Percentiles rank a stretch among this genome's conserved stretches.
Evolutionary conservation across 1,140 invertebrate species (phyloP).

Genomic region (Listronotus oregonensis): DNA sequence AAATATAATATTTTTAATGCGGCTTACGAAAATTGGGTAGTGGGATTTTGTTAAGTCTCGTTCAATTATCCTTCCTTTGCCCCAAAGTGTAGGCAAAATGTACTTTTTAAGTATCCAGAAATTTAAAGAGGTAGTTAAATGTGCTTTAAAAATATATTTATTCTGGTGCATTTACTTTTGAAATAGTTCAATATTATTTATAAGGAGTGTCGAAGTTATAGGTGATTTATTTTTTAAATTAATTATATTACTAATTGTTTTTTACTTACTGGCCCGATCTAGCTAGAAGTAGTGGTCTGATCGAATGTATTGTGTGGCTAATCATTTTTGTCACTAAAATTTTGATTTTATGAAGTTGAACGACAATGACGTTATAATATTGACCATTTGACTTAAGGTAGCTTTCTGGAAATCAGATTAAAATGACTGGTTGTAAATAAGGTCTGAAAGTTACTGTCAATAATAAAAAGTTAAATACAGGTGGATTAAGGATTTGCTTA

Average conservation of each 20-base stretch:
- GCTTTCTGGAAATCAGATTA: neutral
- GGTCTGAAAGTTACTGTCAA: too few relatives aligned
- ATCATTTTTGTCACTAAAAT: slow-evolving; percentile 33
- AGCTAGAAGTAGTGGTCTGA: slow-evolving; percentile 3
- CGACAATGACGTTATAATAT: slow-evolving; percentile 15
- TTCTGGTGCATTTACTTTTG: neutral
- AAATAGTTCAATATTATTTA: neutral
- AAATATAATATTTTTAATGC: too few relatives aligned
- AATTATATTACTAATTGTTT: neutral
- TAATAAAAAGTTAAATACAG: too few relatives aligned
- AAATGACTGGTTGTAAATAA: too few relatives aligned
- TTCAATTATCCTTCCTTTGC: too few relatives aligned
- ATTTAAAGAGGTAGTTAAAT: too few relatives aligned
- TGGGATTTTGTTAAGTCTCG: too few relatives aligned
- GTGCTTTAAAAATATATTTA: neutral
- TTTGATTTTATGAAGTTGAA: slow-evolving; percentile 16
- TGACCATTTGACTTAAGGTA: slow-evolving; percentile 13
- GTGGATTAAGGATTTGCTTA: too few relatives aligned
- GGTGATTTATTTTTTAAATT: neutral
- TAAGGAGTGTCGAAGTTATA: neutral
- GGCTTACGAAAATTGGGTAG: too few relatives aligned
- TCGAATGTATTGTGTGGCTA: slow-evolving; percentile 9
- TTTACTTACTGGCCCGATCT: slow-evolving; percentile 11
- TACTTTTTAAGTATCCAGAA: too few relatives aligned
- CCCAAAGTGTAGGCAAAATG: too few relatives aligned